Percentiles rank a stretch among this genome's conserved stretches.
phyloP scores from a whole-genome alignment of 2,113 vertebrate genomes.

The Nothoprocta perdicaria region DNA sequence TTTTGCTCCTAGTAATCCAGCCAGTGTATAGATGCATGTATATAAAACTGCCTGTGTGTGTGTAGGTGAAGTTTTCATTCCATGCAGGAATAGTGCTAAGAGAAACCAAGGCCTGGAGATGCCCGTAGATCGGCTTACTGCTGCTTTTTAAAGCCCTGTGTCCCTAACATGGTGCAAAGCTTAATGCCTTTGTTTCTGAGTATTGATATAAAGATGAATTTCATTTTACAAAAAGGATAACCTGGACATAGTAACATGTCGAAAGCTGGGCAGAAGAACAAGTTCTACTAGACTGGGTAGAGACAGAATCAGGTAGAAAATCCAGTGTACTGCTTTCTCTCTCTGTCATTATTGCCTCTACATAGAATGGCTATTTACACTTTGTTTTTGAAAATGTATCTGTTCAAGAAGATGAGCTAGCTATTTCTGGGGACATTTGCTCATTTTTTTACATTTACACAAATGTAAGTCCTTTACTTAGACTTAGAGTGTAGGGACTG shows the following conservation, averaged over 20 bases:
- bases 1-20: neutral
- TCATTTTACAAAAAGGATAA: constrained; percentile 37
- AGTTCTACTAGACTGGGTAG: neutral
- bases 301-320: neutral
- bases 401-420: neutral
- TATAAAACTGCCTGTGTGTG: neutral
- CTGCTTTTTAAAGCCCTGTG: neutral
- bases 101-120: neutral
- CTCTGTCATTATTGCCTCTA: neutral
- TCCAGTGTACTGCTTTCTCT: neutral
- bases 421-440: neutral
- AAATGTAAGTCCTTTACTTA: neutral
- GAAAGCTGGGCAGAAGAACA: constrained; percentile 19
- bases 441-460: neutral
- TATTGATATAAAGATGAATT: constrained; percentile 45
- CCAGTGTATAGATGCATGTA: accelerated
- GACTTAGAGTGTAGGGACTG: neutral
- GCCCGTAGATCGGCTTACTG: neutral
- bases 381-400: neutral
- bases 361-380: neutral
- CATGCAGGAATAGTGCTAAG: neutral
- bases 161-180: neutral
- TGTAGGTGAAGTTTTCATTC: neutral
- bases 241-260: neutral
- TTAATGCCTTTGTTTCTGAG: constrained; percentile 33